These are phyloP conservation scores for Nomada goodeniana DNA, from an alignment of 2,888 invertebrate genomes.

Conservation along the genomic window DNA sequence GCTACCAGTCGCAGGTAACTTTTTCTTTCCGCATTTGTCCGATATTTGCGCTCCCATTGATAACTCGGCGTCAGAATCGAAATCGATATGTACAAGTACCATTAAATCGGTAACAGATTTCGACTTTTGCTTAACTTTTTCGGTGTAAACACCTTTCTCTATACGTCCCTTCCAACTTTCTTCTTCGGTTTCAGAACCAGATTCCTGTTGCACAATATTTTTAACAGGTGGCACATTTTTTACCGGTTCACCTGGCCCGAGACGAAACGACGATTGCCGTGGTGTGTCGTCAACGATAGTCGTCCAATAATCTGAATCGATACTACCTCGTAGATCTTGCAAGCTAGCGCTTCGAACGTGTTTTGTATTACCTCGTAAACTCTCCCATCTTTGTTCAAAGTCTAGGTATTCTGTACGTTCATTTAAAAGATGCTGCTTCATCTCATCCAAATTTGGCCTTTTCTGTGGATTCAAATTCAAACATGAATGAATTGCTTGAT, in stretches of 20 bases:
- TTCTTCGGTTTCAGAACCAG: conserved; percentile 88
- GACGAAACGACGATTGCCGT: conserved; percentile 76
- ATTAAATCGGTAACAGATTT: conserved; percentile 89
- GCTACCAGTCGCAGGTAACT: conserved; percentile 85
- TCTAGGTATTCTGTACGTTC: conserved; percentile 84
- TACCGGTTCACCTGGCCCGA: conserved; percentile 80
- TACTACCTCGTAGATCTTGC: conserved; percentile 89
- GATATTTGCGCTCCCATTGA: conserved; percentile 82
- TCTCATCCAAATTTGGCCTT: conserved; percentile 70
- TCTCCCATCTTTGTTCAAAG: conserved; percentile 91
- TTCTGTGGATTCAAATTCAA: conserved; percentile 81
- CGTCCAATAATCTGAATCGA: conserved; percentile 83
- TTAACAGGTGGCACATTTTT: conserved; percentile 72
- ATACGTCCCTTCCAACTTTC: conserved; percentile 87
- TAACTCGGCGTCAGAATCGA: conserved; percentile 87
- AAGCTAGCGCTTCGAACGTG: conserved; percentile 82
- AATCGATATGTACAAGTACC: conserved; percentile 89
- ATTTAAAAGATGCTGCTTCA: conserved; percentile 74
- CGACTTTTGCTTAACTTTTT: conserved; percentile 88
- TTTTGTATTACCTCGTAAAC: conserved; percentile 87
- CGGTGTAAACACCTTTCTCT: conserved; percentile 87
- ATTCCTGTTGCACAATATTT: conserved; percentile 78
- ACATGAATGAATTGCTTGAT: conserved; percentile 85
- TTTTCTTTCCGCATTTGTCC: conserved; percentile 76
- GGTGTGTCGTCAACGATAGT: conserved; percentile 74